Evolutionary conservation across 2,113 vertebrate species (phyloP).

Genomic region (Caloenas nicobarica): DNA sequence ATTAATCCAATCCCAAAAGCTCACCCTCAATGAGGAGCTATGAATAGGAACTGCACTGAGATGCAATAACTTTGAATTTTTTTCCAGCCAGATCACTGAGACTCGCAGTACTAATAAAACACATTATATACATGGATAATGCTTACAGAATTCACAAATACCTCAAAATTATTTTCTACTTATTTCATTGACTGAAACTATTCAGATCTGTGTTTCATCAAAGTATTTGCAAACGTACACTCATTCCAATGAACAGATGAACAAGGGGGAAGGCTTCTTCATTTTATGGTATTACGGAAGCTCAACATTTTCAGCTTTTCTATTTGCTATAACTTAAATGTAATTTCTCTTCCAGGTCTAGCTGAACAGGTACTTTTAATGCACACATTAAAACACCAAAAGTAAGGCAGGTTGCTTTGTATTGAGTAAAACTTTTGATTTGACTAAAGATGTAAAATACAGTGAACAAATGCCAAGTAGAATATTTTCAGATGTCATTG

Average conservation of each 20-base stretch:
- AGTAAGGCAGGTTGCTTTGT: neutral
- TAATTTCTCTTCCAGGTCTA: neutral
- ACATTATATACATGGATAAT: neutral
- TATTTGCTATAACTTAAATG: neutral
- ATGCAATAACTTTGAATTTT: neutral
- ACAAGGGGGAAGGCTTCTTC: neutral
- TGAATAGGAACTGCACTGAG: neutral
- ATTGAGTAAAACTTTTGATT: neutral
- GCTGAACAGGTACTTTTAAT: neutral
- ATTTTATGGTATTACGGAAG: neutral
- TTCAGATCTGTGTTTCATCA: rapidly evolving
- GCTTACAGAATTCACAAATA: neutral
- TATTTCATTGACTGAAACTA: neutral
- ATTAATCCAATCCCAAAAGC: neutral
- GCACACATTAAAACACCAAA: neutral
- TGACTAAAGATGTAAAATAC: neutral
- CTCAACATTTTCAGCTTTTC: neutral
- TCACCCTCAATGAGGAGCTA: neutral
- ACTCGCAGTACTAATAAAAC: neutral
- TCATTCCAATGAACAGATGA: neutral
- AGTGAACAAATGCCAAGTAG: neutral
- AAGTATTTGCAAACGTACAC: neutral
- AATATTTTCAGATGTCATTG: neutral
- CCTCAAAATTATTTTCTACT: neutral
- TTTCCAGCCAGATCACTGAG: neutral